Evolutionary conservation across 37 sponge, comb jelly and placozoan genomes (phyloP), one percentile per base, ranked within the genome.

Genomic region (Spongilla lacustris): DNA sequence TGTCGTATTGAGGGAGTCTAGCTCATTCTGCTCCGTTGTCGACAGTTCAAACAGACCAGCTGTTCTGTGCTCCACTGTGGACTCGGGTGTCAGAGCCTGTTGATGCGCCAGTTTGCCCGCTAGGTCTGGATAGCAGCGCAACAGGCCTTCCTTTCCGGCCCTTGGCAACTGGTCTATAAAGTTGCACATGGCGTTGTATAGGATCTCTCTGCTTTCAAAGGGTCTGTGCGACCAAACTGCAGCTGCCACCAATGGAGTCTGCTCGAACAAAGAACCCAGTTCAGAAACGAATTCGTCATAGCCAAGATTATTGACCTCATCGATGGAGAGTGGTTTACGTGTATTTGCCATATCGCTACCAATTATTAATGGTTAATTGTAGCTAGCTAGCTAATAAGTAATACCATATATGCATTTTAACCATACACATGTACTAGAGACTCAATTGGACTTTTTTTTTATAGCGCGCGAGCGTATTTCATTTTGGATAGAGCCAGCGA

Each of bases 191-290:
- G 37, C 38, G 6, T 35, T 23, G 36, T 76, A 36, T 0, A 76
- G 77, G 33, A 1, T 0, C 0, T 37, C 26, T 35, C 29, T 27
- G 35, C 33, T 36, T 11, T 32, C 11, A 24, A 76, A 76, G 35
- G 77, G 77, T 32, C 77, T 32, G 77, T 76, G 11, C 0, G 77
- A 6, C 77, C 77, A 76, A 26, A 76, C 77, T 36, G 21, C 6
- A 26, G 37, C 77, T 8, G 84, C 84, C 17, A 74, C 69, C 24
- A 84, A 28, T 27, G 74, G 76, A 33, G 66, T 14, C 22, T 84
- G 84, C 36, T 84, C 84, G 37, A 84, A 36, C 67, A 84, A 76
- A 26, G 84, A 76, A 0, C 84, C 84, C 35, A 84, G 75, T 34
- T 0, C 13, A 5, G 27, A 8, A 21, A 32, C 36, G 69, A 84